These are phyloP conservation scores for Montipora cactus DNA, from an alignment of 64 coral and sea anemone genomes.

Conservation along the genomic window DNA sequence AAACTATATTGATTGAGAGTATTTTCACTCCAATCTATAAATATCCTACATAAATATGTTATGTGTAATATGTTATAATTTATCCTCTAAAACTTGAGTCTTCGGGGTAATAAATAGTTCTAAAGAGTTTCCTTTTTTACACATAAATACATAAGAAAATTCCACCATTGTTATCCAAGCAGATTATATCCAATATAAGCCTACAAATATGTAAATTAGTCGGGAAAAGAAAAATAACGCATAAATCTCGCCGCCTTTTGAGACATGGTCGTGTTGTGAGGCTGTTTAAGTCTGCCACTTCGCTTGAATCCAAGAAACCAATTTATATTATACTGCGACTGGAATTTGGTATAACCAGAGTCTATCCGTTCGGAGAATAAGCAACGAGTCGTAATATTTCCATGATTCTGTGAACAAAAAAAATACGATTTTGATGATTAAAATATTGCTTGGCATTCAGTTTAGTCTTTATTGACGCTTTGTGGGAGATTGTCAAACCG, in stretches of 20 bases:
- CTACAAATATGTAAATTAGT: constrained; percentile 4
- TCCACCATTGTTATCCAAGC: background rate
- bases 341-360: background rate
- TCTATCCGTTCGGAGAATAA: background rate
- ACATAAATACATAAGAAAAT: background rate
- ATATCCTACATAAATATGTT: constrained; percentile 15
- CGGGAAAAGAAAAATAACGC: background rate
- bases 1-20: background rate
- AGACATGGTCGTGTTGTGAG: constrained; percentile 4
- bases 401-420: background rate
- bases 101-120: constrained; percentile 26
- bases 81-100: background rate
- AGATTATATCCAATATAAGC: background rate
- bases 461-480: too few relatives aligned
- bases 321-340: background rate
- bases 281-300: constrained; percentile 2
- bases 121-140: background rate
- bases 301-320: constrained; percentile 48
- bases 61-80: background rate
- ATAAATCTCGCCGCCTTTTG: constrained; percentile 42
- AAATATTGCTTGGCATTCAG: background rate
- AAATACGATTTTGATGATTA: background rate
- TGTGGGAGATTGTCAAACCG: background rate
- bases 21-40: background rate
- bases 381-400: background rate